Evolutionary conservation across 2,797 vertebrate species (phyloP).

Genomic region (Pseudopleuronectes americanus): DNA sequence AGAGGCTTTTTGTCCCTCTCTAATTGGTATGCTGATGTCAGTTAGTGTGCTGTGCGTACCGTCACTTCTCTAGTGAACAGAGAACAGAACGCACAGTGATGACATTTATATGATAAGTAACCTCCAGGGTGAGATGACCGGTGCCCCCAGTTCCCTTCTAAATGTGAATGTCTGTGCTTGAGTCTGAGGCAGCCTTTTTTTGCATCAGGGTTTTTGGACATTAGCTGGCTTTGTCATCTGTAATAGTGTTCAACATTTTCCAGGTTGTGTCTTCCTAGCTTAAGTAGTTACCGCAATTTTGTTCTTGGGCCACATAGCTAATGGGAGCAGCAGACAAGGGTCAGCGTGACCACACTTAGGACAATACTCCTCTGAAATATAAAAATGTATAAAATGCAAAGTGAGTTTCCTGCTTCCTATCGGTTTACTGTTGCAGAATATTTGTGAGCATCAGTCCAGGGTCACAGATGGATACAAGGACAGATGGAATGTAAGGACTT

Average conservation of each 20-base stretch:
- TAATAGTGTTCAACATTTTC: constrained; percentile 7
- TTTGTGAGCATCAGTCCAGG: neutral
- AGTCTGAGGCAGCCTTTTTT: constrained; percentile 18
- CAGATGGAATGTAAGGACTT: neutral
- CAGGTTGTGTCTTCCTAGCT: no score
- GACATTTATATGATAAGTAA: constrained; percentile 44
- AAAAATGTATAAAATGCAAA: no score
- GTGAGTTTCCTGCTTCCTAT: no score
- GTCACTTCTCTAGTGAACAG: constrained; percentile 33
- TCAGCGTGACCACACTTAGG: neutral
- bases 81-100: constrained; percentile 58
- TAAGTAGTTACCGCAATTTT: neutral
- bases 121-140: constrained; percentile 18
- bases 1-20: constrained; percentile 50
- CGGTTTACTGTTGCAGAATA: neutral
- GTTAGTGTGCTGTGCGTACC: constrained; percentile 30
- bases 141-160: neutral
- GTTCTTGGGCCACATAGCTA: neutral
- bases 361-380: neutral
- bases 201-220: neutral
- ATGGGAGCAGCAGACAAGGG: neutral
- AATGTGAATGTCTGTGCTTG: constrained; percentile 4
- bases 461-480: neutral
- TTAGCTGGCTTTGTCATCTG: neutral
- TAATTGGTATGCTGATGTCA: constrained; percentile 65